A percentile compares a stretch with the other conserved stretches of the same genome.
Conservation (phyloP, 2,797 vertebrate genomes). For the Hippopotamyrus pictus region DNA sequence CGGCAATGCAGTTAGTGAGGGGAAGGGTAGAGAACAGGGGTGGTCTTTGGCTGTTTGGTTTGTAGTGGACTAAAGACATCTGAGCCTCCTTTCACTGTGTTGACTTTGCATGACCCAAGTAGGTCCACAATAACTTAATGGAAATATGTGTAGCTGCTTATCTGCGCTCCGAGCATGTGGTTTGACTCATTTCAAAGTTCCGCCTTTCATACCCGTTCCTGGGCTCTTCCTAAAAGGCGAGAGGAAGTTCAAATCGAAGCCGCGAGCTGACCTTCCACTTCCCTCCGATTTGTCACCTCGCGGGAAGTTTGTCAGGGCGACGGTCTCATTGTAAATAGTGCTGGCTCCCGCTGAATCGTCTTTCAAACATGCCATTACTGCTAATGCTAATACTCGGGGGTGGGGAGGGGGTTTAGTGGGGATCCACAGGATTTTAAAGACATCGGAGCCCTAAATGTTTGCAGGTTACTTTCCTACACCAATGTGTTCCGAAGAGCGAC, state of each 20-base stretch:
- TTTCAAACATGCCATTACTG: not conserved
- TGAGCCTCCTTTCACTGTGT: not conserved
- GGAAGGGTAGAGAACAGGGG: not conserved
- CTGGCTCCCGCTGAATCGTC: not conserved
- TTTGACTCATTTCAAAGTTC: not conserved
- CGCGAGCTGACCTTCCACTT: not conserved
- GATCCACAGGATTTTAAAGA: not conserved
- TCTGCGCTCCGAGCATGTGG: not conserved
- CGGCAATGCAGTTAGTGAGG: not conserved
- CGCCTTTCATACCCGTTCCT: not conserved
- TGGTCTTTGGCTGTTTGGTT: constrained; percentile 6
- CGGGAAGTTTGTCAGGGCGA: not conserved
- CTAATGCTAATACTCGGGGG: not conserved
- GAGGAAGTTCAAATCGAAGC: not conserved
- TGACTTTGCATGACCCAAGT: constrained; percentile 4
- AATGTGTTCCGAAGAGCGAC: not conserved
- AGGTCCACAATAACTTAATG: constrained; percentile 12
- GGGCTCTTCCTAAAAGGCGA: not conserved
- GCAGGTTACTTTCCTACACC: not conserved
- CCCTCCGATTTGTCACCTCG: not conserved
- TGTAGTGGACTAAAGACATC: not conserved
- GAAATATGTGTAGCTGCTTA: constrained; percentile 7
- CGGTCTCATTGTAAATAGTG: not conserved
- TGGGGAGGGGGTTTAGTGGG: not conserved
- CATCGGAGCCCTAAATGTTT: not conserved